A percentile compares a stretch with the other conserved stretches of the same genome.
Evolutionary conservation across 2,113 vertebrate genomes (phyloP).

Genomic region (Rhinogobius similis): DNA sequence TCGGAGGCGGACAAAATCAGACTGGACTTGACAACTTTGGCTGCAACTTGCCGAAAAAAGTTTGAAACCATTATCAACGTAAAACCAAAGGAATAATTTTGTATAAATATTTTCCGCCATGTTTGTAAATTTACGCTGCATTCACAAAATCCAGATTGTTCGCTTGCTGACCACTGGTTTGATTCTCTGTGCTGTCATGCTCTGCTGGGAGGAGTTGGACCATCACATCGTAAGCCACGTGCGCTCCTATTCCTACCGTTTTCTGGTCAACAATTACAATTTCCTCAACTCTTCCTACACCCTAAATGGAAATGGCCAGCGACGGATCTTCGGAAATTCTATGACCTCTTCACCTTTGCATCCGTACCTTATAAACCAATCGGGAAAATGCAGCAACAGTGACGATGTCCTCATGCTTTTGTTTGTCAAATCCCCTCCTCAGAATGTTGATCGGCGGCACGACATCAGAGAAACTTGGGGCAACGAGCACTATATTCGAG

Average conservation of each 20-base stretch:
- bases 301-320: constrained; percentile 35
- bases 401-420: constrained; percentile 85
- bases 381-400: constrained; percentile 75
- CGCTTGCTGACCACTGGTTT: constrained; percentile 83
- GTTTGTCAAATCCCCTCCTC: constrained; percentile 89
- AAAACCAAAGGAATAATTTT: not conserved
- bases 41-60: not conserved
- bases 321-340: not conserved
- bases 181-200: constrained; percentile 80
- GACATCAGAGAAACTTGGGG: constrained; percentile 91
- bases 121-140: constrained; percentile 82
- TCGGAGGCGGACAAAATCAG: constrained; percentile 12
- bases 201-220: constrained; percentile 84
- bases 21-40: constrained; percentile 44
- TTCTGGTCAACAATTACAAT: constrained; percentile 87
- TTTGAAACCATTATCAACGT: not conserved
- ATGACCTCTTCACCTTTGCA: constrained; percentile 50
- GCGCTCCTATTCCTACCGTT: constrained; percentile 89
- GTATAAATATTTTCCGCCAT: constrained; percentile 48
- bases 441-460: constrained; percentile 80
- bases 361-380: constrained; percentile 86
- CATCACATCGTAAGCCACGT: constrained; percentile 83
- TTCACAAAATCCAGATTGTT: constrained; percentile 83
- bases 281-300: constrained; percentile 85
- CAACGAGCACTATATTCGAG: constrained; percentile 78